phyloP scores from a whole-genome alignment of 2,113 vertebrate genomes.

The Ceuthmochares aereus region DNA sequence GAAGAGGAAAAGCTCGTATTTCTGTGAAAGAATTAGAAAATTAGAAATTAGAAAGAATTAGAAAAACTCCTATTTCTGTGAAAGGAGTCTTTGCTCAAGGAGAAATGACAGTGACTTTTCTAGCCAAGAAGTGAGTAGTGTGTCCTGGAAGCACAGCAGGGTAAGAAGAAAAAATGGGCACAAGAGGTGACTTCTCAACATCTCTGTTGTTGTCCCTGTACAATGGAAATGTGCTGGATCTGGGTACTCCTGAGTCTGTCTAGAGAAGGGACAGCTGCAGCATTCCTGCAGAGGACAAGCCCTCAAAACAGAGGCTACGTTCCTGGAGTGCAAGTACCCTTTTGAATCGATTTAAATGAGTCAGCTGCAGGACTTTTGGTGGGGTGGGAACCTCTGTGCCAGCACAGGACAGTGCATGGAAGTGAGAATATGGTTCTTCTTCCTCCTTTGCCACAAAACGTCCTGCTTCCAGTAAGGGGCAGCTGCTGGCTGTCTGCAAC shows the following conservation, averaged over 20 bases:
- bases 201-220: background rate
- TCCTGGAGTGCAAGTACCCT: background rate
- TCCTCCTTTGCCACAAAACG: background rate
- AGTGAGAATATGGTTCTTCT: background rate
- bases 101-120: background rate
- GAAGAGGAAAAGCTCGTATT: background rate
- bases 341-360: background rate
- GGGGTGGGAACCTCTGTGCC: background rate
- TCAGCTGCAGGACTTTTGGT: background rate
- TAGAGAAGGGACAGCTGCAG: background rate
- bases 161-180: background rate
- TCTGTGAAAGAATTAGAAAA: background rate
- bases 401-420: accelerated
- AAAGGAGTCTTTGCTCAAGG: background rate
- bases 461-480: background rate
- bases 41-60: background rate
- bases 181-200: background rate
- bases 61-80: background rate
- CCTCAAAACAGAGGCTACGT: background rate
- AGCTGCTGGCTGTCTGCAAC: background rate
- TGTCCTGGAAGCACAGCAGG: background rate
- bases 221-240: background rate
- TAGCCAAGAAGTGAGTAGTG: background rate
- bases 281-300: background rate
- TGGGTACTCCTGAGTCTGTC: background rate